Evolutionary conservation across 1,140 invertebrate genomes (phyloP).

Genomic region (Drosophila ogumai): DNA sequence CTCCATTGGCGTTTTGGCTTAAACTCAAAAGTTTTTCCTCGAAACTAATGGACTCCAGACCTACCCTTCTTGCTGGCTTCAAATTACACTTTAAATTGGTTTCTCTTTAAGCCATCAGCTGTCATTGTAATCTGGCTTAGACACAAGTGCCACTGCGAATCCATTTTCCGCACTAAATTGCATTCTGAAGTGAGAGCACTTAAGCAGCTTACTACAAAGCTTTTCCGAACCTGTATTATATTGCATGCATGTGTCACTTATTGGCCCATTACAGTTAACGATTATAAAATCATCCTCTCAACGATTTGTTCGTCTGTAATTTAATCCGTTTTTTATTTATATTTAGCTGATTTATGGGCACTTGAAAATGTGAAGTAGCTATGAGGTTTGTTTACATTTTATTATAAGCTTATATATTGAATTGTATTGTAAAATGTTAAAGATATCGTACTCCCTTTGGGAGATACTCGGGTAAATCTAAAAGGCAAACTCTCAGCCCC

Average conservation of each 20-base stretch:
- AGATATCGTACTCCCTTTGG: no score
- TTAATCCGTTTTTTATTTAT: background rate
- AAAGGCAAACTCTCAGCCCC: background rate
- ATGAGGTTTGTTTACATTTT: background rate
- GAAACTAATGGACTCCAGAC: no score
- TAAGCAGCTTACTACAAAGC: constrained; percentile 55
- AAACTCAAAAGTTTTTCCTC: constrained; percentile 5
- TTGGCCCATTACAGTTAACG: constrained; percentile 6
- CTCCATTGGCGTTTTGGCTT: constrained; percentile 27
- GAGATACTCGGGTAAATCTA: background rate
- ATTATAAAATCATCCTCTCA: background rate
- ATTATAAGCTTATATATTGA: no score
- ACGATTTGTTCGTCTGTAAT: background rate
- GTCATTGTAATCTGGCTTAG: constrained; percentile 24
- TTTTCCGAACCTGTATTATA: background rate
- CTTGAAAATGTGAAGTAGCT: background rate
- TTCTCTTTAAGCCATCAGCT: constrained; percentile 35
- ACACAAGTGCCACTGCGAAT: constrained; percentile 35
- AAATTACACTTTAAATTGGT: constrained; percentile 46
- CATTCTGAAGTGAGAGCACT: constrained; percentile 37
- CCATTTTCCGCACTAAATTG: constrained; percentile 60
- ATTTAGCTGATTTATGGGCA: background rate
- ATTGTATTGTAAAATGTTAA: no score
- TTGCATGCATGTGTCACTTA: constrained; percentile 6
- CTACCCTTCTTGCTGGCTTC: background rate